Percentiles rank a stretch among this genome's conserved stretches.
phyloP scores from a whole-genome alignment of 2,113 vertebrate genomes.

The Chloebia gouldiae region DNA sequence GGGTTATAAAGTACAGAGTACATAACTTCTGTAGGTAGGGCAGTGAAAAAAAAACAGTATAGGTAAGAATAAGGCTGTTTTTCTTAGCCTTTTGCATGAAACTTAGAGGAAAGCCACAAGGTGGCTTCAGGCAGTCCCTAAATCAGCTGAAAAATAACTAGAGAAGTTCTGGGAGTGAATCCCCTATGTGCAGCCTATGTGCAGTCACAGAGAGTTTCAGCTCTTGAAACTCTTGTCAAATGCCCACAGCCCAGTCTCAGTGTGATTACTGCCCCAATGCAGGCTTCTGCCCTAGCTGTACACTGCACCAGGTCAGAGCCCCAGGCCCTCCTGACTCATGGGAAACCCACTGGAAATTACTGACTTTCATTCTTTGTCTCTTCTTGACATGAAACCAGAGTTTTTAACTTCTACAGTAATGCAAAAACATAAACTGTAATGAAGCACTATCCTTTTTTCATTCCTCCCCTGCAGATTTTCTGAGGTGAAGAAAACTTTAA shows the following conservation, averaged over 20 bases:
- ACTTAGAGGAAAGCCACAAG: not conserved
- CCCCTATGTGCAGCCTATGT: not conserved
- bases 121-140: not conserved
- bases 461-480: not conserved
- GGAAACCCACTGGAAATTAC: not conserved
- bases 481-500: not conserved
- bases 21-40: not conserved
- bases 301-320: not conserved
- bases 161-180: not conserved
- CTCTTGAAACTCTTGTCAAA: not conserved
- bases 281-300: not conserved
- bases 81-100: not conserved
- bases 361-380: not conserved
- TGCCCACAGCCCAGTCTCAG: not conserved
- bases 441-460: not conserved
- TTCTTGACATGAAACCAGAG: not conserved
- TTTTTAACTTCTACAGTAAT: not conserved
- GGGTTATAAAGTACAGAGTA: not conserved
- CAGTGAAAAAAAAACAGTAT: not conserved
- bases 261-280: not conserved
- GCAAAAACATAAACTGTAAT: not conserved
- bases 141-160: not conserved
- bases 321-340: not conserved
- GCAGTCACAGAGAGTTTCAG: not conserved
- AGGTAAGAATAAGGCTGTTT: not conserved